phyloP scores from a whole-genome alignment of 2,888 invertebrate species.

The Eugnorisma glareosa region DNA sequence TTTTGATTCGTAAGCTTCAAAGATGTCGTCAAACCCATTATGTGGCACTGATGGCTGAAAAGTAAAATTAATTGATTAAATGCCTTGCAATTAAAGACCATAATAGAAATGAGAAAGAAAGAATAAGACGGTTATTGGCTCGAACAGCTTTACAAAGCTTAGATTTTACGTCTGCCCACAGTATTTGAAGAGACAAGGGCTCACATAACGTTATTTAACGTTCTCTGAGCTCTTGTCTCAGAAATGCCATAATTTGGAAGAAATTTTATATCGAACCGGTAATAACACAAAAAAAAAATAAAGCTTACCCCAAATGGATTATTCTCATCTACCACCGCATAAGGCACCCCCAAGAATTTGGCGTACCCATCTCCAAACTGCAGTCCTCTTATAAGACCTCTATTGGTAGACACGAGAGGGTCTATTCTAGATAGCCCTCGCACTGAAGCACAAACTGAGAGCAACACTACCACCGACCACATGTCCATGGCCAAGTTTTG shows the following conservation, averaged over 20 bases:
- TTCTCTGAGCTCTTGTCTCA: too few species aligned
- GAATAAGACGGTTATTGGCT: too few species aligned
- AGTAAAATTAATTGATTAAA: not conserved
- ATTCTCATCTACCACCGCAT: slow-evolving; percentile 39
- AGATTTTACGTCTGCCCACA: too few species aligned
- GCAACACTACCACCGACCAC: slow-evolving; percentile 17
- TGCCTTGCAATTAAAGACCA: not conserved
- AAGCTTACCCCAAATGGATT: slow-evolving; percentile 55
- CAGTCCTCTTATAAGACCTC: slow-evolving; percentile 17
- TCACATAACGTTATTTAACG: too few species aligned
- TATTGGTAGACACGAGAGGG: slow-evolving; percentile 38
- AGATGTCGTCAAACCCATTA: slow-evolving; percentile 54
- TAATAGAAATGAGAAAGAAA: too few species aligned
- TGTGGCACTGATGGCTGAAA: slow-evolving; percentile 62
- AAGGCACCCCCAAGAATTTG: slow-evolving; percentile 53
- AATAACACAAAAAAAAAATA: too few species aligned
- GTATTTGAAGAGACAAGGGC: too few species aligned
- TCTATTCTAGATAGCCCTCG: slow-evolving; percentile 26
- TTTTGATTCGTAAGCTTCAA: slow-evolving; percentile 65
- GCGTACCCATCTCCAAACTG: slow-evolving; percentile 47
- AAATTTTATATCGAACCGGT: too few species aligned
- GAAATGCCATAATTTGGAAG: too few species aligned
- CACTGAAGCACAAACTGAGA: slow-evolving; percentile 19
- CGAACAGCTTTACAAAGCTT: too few species aligned
- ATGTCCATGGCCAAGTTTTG: slow-evolving; percentile 15